Percentiles rank a stretch among this genome's conserved stretches.
Evolutionary conservation across 2,888 invertebrate genomes (phyloP).

Genomic region (Aspidiotus rigidus): DNA sequence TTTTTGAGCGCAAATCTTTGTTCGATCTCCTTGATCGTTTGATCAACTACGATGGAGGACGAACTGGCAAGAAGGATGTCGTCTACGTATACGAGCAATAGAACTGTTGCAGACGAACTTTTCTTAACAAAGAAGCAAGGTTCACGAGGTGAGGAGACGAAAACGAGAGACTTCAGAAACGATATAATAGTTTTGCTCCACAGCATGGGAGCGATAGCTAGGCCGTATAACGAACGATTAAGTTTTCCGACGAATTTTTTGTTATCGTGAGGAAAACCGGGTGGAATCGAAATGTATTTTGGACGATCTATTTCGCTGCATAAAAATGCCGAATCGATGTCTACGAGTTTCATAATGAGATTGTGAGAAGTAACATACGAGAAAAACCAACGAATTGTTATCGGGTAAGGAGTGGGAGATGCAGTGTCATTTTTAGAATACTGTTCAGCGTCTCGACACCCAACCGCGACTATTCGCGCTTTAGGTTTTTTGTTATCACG

Average conservation of each 20-base stretch:
- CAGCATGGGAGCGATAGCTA: neutral
- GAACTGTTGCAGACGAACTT: neutral
- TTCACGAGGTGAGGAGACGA: neutral
- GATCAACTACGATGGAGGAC: neutral
- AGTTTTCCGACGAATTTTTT: neutral
- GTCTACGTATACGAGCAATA: constrained; percentile 5
- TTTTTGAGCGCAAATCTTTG: neutral
- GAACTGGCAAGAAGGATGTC: constrained; percentile 1
- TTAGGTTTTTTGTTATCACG: neutral
- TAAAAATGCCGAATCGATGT: neutral
- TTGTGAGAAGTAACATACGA: neutral
- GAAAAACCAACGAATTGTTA: neutral
- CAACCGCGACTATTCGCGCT: constrained; percentile 1
- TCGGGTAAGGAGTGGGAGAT: neutral
- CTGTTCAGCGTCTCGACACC: neutral
- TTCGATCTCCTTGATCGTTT: neutral
- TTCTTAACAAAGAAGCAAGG: neutral
- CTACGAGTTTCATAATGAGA: neutral
- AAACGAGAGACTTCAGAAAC: neutral
- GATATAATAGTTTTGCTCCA: neutral
- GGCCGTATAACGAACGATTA: neutral
- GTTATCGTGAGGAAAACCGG: neutral
- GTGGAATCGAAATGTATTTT: constrained; percentile 5
- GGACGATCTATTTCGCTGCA: neutral
- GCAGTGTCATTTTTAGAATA: neutral